Percentiles rank a stretch among this genome's conserved stretches.
Evolutionary conservation across 2,113 vertebrate species (phyloP).

Genomic region (Centropus bengalensis): DNA sequence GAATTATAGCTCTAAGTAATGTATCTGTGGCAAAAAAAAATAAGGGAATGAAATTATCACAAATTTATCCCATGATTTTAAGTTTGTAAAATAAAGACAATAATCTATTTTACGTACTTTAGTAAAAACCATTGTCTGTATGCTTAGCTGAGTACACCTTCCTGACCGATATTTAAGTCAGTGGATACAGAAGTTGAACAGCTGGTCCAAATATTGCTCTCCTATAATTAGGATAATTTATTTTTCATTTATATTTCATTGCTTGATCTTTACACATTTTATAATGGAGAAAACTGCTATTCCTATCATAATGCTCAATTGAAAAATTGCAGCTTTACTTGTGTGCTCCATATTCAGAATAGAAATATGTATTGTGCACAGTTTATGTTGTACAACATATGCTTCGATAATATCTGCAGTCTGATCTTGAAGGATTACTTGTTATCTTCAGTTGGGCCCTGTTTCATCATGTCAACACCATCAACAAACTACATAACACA

Average conservation of each 20-base stretch:
- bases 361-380: not conserved
- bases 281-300: not conserved
- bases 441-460: slow-evolving; percentile 7
- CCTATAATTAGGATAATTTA: not conserved
- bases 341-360: not conserved
- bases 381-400: slow-evolving; percentile 15
- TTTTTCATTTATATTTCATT: not conserved
- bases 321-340: not conserved
- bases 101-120: not conserved
- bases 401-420: slow-evolving; percentile 31
- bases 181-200: not conserved
- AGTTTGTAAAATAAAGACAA: not conserved
- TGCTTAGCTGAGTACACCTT: not conserved
- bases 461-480: slow-evolving; percentile 42
- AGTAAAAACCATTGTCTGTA: not conserved
- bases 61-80: not conserved
- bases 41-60: not conserved
- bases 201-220: not conserved
- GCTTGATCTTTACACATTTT: not conserved
- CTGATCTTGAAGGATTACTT: slow-evolving; percentile 32
- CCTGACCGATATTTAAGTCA: not conserved
- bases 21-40: not conserved
- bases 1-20: slow-evolving; percentile 34
- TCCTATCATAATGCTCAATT: not conserved
- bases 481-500: slow-evolving; percentile 8